phyloP scores from a whole-genome alignment of 1,140 invertebrate species.

The Oreohelix idahoensis region DNA sequence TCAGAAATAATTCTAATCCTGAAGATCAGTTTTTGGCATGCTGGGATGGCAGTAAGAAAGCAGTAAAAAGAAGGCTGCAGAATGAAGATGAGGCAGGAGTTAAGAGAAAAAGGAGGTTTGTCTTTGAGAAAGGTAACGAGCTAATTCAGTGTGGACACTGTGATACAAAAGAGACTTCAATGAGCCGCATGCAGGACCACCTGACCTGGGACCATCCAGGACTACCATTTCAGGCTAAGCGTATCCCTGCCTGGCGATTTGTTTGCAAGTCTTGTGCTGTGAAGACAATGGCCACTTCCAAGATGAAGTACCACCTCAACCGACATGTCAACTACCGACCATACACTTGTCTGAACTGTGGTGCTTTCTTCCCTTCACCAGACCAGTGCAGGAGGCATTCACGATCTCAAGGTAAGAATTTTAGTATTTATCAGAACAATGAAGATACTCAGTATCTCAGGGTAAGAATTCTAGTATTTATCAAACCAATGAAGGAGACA shows the following conservation, averaged over 20 bases:
- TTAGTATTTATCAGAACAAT: no score
- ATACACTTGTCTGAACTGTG: conserved; percentile 49
- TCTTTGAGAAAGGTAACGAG: conserved; percentile 40
- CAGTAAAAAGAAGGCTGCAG: conserved; percentile 15
- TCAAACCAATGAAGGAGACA: no score
- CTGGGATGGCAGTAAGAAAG: conserved; percentile 41
- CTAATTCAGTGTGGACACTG: conserved; percentile 46
- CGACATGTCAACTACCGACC: conserved; percentile 51
- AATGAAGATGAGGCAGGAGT: not conserved
- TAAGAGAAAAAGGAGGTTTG: conserved; percentile 8
- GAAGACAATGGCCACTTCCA: conserved; percentile 48
- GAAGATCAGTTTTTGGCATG: conserved; percentile 20
- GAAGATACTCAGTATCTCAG: no score
- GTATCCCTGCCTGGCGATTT: conserved; percentile 46
- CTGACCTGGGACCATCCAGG: conserved; percentile 35
- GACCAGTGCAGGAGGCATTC: conserved; percentile 51
- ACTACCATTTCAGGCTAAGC: conserved; percentile 24
- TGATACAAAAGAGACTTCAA: conserved; percentile 30
- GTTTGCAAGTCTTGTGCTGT: conserved; percentile 46
- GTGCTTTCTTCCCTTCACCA: conserved; percentile 46
- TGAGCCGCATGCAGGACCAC: conserved; percentile 43
- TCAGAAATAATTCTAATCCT: not conserved
- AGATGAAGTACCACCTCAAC: conserved; percentile 52
- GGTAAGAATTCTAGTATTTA: no score
- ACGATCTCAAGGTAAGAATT: conserved; percentile 40